Evolutionary conservation across 2,113 vertebrate species (phyloP).

Genomic region (Acinonyx jubatus): DNA sequence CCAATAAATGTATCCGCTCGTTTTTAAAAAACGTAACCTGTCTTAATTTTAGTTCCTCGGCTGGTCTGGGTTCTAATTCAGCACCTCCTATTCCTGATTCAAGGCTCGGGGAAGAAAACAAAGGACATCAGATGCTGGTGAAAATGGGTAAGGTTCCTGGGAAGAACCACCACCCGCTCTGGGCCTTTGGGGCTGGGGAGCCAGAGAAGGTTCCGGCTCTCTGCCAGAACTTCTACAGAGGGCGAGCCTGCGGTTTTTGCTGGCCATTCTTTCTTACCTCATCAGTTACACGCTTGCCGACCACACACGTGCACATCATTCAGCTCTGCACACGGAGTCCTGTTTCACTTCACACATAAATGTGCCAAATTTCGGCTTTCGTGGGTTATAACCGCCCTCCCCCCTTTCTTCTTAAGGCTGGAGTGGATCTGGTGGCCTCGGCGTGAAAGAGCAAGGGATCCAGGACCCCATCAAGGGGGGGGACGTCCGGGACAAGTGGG

Average conservation of each 20-base stretch:
- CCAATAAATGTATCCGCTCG: not conserved
- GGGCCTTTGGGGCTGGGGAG: not conserved
- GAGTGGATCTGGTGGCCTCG: slow-evolving; percentile 97
- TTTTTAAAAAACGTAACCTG: not conserved
- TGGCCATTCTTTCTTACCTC: no score
- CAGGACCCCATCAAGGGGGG: slow-evolving; percentile 99
- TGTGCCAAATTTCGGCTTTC: not conserved
- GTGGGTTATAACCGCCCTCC: not conserved
- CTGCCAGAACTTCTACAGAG: not conserved
- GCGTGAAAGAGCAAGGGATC: slow-evolving; percentile 98
- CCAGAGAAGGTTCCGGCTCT: not conserved
- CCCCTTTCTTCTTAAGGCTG: slow-evolving; percentile 88
- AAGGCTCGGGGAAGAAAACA: slow-evolving; percentile 97
- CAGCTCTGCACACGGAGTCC: not conserved
- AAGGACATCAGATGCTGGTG: slow-evolving; percentile 94
- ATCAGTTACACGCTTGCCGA: rapidly evolving
- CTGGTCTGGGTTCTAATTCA: slow-evolving; percentile 88
- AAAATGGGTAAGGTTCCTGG: slow-evolving; percentile 88
- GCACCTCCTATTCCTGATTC: slow-evolving; percentile 87
- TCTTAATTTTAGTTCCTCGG: slow-evolving; percentile 87
- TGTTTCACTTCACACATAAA: no score
- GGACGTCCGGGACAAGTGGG: slow-evolving; percentile 97
- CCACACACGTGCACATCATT: rapidly evolving
- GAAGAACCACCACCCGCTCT: not conserved
- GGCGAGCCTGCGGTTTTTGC: not conserved